Evolutionary conservation across 2,797 vertebrate genomes (phyloP).

Genomic region (Spinus pinus): DNA sequence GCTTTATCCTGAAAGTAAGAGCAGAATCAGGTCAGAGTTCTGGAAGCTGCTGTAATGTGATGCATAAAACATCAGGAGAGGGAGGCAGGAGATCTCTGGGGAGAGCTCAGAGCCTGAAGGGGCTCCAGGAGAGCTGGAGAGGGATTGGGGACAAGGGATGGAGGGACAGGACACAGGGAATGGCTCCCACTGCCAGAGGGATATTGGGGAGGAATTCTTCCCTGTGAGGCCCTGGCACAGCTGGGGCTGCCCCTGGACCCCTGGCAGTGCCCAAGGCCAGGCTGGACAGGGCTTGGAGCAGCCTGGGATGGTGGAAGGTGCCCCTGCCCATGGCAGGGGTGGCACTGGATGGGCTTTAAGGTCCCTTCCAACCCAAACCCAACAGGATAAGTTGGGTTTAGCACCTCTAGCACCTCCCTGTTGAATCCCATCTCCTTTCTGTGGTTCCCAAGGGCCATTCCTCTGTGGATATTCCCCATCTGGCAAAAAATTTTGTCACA

Average conservation of each 20-base stretch:
- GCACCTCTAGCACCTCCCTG: background rate
- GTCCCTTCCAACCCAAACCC: background rate
- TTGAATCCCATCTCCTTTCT: background rate
- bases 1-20: background rate
- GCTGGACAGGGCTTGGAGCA: fast-evolving
- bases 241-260: background rate
- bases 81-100: background rate
- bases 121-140: background rate
- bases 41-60: background rate
- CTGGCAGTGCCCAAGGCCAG: background rate
- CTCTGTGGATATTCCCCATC: background rate
- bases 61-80: fast-evolving
- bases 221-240: background rate
- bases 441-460: background rate
- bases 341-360: background rate
- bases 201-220: background rate
- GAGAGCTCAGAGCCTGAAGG: background rate
- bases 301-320: fast-evolving
- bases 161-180: background rate
- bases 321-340: background rate
- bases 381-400: background rate
- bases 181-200: background rate
- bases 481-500: background rate
- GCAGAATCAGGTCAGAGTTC: background rate
- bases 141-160: background rate